phyloP scores from a whole-genome alignment of 2,888 invertebrate species.

The Julus scandinavius region DNA sequence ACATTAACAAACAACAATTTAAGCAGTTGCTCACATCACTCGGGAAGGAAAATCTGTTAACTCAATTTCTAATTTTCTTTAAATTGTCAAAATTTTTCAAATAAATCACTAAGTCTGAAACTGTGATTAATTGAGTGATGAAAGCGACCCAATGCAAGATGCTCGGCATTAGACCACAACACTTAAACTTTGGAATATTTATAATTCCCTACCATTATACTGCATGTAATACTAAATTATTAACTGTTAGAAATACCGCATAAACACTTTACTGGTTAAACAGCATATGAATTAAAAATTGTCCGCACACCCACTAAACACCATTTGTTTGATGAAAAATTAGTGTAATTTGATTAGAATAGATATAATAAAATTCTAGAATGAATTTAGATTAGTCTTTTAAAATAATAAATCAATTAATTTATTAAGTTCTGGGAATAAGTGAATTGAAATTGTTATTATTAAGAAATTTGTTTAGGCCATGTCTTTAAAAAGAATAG shows the following conservation, averaged over 20 bases:
- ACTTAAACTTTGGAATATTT: not conserved
- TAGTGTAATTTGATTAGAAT: not conserved
- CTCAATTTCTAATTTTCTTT: not conserved
- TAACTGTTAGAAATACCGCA: not conserved
- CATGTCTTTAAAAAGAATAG: not conserved
- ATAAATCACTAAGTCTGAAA: too few relatives aligned
- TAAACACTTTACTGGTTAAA: not conserved
- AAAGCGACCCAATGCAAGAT: slow-evolving; percentile 52
- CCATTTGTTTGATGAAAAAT: not conserved
- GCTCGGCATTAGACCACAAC: slow-evolving; percentile 44
- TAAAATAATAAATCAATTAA: not conserved
- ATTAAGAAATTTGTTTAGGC: not conserved
- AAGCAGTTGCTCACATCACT: slow-evolving; percentile 34
- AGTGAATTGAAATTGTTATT: not conserved
- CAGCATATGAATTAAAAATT: not conserved
- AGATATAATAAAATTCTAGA: not conserved
- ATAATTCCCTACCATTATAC: not conserved
- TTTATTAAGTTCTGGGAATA: not conserved
- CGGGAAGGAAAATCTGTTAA: slow-evolving; percentile 39
- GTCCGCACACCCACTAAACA: not conserved
- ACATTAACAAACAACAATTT: slow-evolving; percentile 49
- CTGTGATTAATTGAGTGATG: not conserved
- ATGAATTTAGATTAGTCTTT: not conserved
- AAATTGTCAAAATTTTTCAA: not conserved
- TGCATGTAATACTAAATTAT: not conserved